phyloP scores from a whole-genome alignment of 1,140 invertebrate species.

The Hermetia illucens region DNA sequence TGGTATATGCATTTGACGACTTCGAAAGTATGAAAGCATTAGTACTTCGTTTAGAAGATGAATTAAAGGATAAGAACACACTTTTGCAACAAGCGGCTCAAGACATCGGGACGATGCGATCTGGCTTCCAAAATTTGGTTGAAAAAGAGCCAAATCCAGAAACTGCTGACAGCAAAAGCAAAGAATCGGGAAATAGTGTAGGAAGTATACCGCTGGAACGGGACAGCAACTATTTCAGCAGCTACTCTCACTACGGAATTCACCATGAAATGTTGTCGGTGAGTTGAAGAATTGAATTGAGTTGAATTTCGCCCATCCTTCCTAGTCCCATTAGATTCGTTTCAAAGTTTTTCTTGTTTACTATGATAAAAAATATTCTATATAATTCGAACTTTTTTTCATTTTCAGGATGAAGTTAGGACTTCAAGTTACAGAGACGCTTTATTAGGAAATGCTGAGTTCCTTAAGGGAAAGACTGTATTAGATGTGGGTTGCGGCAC shows the following conservation, averaged over 20 bases:
- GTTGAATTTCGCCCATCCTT: neutral
- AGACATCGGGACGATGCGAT: conserved; percentile 48
- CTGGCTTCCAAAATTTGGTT: conserved; percentile 35
- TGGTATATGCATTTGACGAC: conserved; percentile 3
- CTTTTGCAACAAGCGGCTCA: conserved; percentile 41
- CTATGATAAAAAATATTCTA: neutral
- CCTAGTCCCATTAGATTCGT: neutral
- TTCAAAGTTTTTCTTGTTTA: conserved; percentile 2
- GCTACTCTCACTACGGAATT: conserved; percentile 95
- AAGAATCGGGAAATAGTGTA: conserved; percentile 24
- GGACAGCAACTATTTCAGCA: conserved; percentile 80
- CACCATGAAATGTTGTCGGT: conserved; percentile 89
- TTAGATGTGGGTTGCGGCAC: conserved; percentile 89
- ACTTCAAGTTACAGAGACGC: conserved; percentile 89
- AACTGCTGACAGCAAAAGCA: conserved; percentile 12
- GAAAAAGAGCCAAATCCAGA: conserved; percentile 12
- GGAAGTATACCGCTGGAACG: conserved; percentile 35
- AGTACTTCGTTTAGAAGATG: conserved; percentile 26
- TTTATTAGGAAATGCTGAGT: conserved; percentile 64
- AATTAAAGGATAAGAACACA: conserved; percentile 33
- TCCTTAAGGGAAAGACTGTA: conserved; percentile 63
- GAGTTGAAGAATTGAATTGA: conserved; percentile 17
- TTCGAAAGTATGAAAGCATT: conserved; percentile 7
- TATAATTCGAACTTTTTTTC: conserved; percentile 4
- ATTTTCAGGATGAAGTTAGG: conserved; percentile 67